phyloP scores from a whole-genome alignment of 2,113 vertebrate species.

The Tenebrosternarchus preto region DNA sequence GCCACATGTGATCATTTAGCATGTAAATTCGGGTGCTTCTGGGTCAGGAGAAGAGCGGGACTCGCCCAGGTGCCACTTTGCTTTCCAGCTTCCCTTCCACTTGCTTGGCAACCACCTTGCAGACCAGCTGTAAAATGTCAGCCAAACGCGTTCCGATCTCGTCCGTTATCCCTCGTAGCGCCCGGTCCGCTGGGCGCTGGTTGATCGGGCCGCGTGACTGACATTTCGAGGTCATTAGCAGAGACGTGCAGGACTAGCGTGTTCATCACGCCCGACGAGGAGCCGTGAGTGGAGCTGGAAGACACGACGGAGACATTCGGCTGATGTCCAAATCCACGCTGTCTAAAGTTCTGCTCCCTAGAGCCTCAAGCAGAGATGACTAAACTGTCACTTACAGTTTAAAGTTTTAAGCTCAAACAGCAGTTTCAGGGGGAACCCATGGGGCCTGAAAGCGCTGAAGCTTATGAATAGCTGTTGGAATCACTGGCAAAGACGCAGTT shows the following conservation, averaged over 20 bases:
- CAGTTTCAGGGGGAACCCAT: no score
- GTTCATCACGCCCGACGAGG: constrained; percentile 17
- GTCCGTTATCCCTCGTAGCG: background rate
- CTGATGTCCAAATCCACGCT: background rate
- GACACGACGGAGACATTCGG: background rate
- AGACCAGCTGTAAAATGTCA: background rate
- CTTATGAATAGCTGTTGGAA: no score
- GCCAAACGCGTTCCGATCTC: background rate
- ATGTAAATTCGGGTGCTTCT: no score
- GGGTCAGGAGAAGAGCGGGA: no score
- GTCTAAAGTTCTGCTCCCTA: no score
- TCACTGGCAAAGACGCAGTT: no score
- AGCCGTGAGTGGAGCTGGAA: background rate
- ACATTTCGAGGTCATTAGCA: background rate
- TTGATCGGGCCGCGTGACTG: background rate
- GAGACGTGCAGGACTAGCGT: background rate
- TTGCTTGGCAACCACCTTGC: background rate
- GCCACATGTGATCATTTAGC: no score
- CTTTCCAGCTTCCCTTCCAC: background rate
- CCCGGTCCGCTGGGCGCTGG: background rate
- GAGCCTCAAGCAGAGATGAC: no score
- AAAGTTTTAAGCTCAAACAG: no score
- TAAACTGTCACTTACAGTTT: no score
- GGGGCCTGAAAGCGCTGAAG: no score
- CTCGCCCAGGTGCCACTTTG: no score